Evolutionary conservation across 2,113 vertebrate species (phyloP).

Genomic region (Pterocles gutturalis): DNA sequence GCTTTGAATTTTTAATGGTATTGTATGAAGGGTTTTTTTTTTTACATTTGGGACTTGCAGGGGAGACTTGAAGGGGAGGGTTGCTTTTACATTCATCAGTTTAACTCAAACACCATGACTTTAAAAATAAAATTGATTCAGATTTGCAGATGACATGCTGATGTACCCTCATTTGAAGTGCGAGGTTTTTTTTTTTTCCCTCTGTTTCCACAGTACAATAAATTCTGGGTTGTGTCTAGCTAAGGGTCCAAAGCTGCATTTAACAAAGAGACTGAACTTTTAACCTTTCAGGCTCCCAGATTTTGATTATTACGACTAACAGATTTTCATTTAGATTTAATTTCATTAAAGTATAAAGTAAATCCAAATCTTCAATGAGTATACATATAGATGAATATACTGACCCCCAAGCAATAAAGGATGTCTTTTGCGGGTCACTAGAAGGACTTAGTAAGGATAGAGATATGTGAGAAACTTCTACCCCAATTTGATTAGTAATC

Average conservation of each 20-base stretch:
- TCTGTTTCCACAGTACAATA: slow-evolving; percentile 35
- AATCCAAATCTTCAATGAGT: neutral
- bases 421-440: neutral
- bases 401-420: neutral
- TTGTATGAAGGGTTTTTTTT: neutral
- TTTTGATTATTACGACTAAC: slow-evolving; percentile 22
- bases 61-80: neutral
- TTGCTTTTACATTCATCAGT: neutral
- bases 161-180: neutral
- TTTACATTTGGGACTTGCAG: neutral
- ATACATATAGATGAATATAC: neutral
- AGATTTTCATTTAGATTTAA: neutral
- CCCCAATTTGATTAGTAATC: neutral
- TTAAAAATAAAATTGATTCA: neutral
- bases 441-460: neutral
- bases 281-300: slow-evolving; percentile 36
- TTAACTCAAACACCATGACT: neutral
- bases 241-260: neutral
- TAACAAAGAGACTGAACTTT: slow-evolving; percentile 66
- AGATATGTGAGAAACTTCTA: neutral
- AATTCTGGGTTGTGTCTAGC: slow-evolving; percentile 22
- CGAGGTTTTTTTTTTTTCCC: neutral
- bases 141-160: neutral
- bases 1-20: neutral
- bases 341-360: neutral